Base-by-base conservation (phyloP, 2,888 invertebrate genomes). In the Melanostoma scalare region DNA sequence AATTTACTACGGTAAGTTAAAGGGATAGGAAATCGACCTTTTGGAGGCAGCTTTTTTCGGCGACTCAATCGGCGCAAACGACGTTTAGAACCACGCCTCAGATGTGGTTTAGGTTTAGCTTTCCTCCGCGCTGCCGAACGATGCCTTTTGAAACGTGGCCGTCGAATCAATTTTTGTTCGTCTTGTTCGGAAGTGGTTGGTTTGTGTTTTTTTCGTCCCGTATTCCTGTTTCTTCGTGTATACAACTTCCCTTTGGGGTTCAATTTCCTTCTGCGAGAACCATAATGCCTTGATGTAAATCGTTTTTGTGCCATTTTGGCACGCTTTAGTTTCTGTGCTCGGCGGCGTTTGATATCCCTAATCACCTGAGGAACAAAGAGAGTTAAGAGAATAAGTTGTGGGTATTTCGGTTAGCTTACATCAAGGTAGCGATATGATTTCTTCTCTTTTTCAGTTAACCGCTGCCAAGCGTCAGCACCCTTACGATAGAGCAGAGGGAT, bases 381-480 rank as follows among this genome's bases (percentile, higher is more conserved):
- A 9, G 35, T 36, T 3, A n/a, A 35, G 4, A 30, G 2, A 10
- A 10, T 20, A 35, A 20, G 1, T 20, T 20, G 20, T 20, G 1
- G 20, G 20, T 20, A 20, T 20, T 20, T 20, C 20, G 1, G 20
- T 30, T 8, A 30, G 48, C 63, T 69, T 58, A 82, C 82, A 38
- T 58, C 68, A 2, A 20, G 42, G 3, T 67, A 79, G 2, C 33
- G 33, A n/a, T 60, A 84, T 0, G 5, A 1, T 8, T 35, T 61
- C 36, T 20, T 71, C 4, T 79, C 10, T 3, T 44, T 48, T 0
- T 58, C 35, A 0, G 60, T 30, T 0, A 84, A 33, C n/a, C 50
- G 42, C 8, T 30, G 42, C 84, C 84, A 84, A n/a, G 58, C 84
- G 6, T 44, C 0, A 0, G 84, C 69, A 20, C 52, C 74, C 50